phyloP scores from a whole-genome alignment of 2,888 invertebrate genomes.

The Epirrita christyi region DNA sequence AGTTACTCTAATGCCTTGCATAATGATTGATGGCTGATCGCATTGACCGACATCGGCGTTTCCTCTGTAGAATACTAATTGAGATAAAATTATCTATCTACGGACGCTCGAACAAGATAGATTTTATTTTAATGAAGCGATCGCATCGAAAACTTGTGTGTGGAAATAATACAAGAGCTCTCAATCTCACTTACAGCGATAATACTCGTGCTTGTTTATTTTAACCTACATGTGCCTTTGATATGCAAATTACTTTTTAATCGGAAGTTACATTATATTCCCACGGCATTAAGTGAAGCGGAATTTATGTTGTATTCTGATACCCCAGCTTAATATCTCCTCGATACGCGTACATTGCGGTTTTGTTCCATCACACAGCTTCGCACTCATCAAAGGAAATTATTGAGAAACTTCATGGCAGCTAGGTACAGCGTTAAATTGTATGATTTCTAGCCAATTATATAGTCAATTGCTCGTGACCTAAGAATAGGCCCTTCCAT shows the following conservation, averaged over 20 bases:
- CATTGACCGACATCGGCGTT: conserved; percentile 50
- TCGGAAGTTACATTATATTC: conserved; percentile 39
- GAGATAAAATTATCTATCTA: conserved; percentile 49
- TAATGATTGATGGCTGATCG: conserved; percentile 64
- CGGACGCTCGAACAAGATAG: conserved; percentile 21
- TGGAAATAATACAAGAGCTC: conserved; percentile 27
- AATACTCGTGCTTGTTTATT: conserved; percentile 27
- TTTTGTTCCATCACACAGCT: conserved; percentile 7
- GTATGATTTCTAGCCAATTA: no score
- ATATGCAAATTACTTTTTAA: conserved; percentile 35
- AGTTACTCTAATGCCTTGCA: conserved; percentile 49
- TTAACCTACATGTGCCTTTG: conserved; percentile 33
- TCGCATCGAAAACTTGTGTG: conserved; percentile 25
- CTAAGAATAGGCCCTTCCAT: no score
- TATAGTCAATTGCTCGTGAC: no score
- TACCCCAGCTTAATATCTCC: background rate
- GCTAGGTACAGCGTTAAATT: conserved; percentile 1
- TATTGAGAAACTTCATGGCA: conserved; percentile 8
- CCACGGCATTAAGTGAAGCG: conserved; percentile 36
- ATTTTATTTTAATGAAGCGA: conserved; percentile 35
- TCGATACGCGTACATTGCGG: conserved; percentile 11
- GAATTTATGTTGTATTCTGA: conserved; percentile 27
- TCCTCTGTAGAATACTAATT: conserved; percentile 53
- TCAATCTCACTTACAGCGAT: conserved; percentile 25
- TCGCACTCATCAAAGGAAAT: conserved; percentile 13